phyloP scores from a whole-genome alignment of 2,113 vertebrate species.

The Chionomys nivalis region DNA sequence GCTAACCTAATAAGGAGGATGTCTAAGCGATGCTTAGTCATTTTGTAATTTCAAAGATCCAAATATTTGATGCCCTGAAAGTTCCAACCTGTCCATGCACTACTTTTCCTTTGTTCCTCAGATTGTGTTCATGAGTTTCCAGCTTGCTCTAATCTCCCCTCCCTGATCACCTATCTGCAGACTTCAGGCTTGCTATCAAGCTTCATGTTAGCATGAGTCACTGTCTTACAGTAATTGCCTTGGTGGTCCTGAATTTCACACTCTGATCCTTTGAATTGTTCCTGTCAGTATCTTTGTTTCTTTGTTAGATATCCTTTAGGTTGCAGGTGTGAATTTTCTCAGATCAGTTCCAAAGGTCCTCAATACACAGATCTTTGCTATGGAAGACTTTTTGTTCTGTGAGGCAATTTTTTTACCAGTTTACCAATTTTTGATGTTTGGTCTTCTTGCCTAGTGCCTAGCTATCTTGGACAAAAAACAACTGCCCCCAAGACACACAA shows the following conservation, averaged over 20 bases:
- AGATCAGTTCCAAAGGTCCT: neutral
- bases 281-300: slow-evolving; percentile 19
- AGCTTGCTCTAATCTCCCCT: neutral
- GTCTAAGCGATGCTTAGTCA: neutral
- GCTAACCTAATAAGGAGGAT: neutral
- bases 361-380: neutral
- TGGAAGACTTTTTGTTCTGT: neutral
- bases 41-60: slow-evolving; percentile 1
- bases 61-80: neutral
- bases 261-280: neutral
- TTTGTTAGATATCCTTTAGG: neutral
- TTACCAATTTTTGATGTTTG: neutral
- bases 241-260: slow-evolving; percentile 23
- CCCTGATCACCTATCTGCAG: neutral
- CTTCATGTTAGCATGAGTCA: neutral
- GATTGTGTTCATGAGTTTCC: neutral
- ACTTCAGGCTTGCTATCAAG: slow-evolving; percentile 23
- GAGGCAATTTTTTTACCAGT: no score
- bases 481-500: neutral
- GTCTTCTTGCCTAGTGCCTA: neutral
- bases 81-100: neutral
- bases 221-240: neutral
- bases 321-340: neutral
- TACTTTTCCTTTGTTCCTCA: slow-evolving; percentile 2
- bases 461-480: neutral